These are phyloP conservation scores for Blennius ocellaris DNA, from an alignment of 2,113 vertebrate genomes.

Conservation along the genomic window DNA sequence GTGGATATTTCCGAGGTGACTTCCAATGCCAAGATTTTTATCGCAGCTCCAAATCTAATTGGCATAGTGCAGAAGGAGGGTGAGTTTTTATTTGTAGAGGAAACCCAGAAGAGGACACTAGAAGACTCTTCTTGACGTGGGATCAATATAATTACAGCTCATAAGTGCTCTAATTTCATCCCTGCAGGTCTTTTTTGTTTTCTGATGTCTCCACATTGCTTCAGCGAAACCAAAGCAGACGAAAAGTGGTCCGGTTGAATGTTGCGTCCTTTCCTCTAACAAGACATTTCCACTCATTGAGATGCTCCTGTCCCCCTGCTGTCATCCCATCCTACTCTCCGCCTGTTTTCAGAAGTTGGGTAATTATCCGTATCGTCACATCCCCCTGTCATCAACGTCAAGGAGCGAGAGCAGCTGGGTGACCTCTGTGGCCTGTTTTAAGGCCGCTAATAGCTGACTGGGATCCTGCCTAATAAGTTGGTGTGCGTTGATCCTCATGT, in stretches of 20 bases:
- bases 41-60: too few species aligned
- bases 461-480: conserved; percentile 65
- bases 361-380: conserved; percentile 62
- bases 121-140: not conserved
- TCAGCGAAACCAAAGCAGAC: conserved; percentile 9
- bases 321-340: conserved; percentile 43
- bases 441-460: conserved; percentile 65
- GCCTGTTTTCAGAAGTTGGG: conserved; percentile 52
- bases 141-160: conserved; percentile 8
- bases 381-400: conserved; percentile 67
- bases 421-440: conserved; percentile 65
- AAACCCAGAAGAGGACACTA: too few species aligned
- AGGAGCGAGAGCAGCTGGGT: conserved; percentile 70
- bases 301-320: conserved; percentile 32
- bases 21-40: too few species aligned
- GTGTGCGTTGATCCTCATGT: conserved; percentile 61
- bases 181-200: conserved; percentile 10
- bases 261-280: conserved; percentile 13
- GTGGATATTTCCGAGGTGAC: too few species aligned
- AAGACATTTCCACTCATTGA: conserved; percentile 36
- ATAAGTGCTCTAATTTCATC: conserved; percentile 18
- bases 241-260: conserved; percentile 15
- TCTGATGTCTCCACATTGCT: not conserved
- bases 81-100: too few species aligned
- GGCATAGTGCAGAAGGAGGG: too few species aligned